Evolutionary conservation across 2,113 vertebrate species (phyloP).

Genomic region (Cyanoramphus novaezelandiae): DNA sequence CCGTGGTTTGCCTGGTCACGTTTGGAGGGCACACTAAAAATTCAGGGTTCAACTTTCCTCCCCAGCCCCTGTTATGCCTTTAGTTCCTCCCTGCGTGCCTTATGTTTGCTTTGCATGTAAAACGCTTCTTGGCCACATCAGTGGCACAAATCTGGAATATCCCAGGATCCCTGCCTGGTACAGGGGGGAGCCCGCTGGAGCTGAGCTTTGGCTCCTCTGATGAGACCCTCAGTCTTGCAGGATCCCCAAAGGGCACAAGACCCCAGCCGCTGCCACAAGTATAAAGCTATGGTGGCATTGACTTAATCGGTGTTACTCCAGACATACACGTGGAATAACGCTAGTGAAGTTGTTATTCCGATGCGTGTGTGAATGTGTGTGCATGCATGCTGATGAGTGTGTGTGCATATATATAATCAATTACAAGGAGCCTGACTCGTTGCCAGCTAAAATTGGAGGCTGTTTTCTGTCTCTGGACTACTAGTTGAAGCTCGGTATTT

Average conservation of each 20-base stretch:
- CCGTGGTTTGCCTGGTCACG: neutral
- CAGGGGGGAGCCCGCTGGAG: neutral
- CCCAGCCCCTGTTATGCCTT: neutral
- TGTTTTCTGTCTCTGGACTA: conserved; percentile 6
- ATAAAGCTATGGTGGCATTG: neutral
- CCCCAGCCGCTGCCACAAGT: accelerated
- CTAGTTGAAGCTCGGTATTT: neutral
- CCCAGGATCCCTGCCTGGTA: neutral
- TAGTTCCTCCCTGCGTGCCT: neutral
- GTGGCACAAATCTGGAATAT: neutral
- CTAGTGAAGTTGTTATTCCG: neutral
- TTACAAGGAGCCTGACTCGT: neutral
- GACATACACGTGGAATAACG: neutral
- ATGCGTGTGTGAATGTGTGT: neutral
- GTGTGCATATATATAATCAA: neutral
- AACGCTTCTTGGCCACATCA: accelerated
- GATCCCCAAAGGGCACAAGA: neutral
- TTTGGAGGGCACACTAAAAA: neutral
- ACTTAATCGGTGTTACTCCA: neutral
- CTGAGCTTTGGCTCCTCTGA: neutral
- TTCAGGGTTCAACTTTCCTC: neutral
- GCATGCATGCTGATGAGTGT: neutral
- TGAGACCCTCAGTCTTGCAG: neutral
- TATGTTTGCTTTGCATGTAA: neutral
- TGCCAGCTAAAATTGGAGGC: neutral